Evolutionary conservation across 92 coral and sea anemone genomes (phyloP).

Genomic region (Nematostella vectensis): DNA sequence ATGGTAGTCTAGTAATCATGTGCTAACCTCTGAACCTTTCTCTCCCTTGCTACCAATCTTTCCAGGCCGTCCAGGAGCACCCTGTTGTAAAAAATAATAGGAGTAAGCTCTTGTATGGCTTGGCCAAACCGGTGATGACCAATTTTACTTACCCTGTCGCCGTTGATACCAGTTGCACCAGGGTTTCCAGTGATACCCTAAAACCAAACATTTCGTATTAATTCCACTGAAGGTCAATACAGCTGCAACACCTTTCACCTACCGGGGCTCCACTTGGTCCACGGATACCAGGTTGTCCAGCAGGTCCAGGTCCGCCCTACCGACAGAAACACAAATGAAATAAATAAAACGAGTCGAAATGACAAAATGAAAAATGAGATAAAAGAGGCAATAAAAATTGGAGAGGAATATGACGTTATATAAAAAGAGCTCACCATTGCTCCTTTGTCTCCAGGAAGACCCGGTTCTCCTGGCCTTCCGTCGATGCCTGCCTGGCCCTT

Average conservation of each 20-base stretch:
- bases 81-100: constrained; percentile 16
- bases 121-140: too few relatives aligned
- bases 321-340: neutral
- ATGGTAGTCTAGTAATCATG: too few relatives aligned
- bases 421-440: constrained; percentile 15
- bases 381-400: too few relatives aligned
- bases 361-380: too few relatives aligned
- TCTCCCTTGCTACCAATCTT: constrained; percentile 41
- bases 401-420: neutral
- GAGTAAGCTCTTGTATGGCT: neutral
- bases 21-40: constrained; percentile 46
- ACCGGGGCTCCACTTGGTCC: constrained; percentile 58
- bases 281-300: constrained; percentile 48
- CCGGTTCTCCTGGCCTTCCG: constrained; percentile 54
- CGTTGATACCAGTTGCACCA: constrained; percentile 41
- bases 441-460: constrained; percentile 46
- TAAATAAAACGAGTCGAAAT: too few relatives aligned
- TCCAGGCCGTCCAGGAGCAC: constrained; percentile 40
- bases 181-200: constrained; percentile 32
- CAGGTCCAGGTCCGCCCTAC: constrained; percentile 51
- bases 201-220: too few relatives aligned
- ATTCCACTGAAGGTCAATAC: too few relatives aligned
- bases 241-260: constrained; percentile 54
- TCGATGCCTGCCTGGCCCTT: constrained; percentile 28
- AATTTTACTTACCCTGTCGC: constrained; percentile 58